Conservation (phyloP, 2,113 vertebrate species). For the Rhombomys opimus region DNA sequence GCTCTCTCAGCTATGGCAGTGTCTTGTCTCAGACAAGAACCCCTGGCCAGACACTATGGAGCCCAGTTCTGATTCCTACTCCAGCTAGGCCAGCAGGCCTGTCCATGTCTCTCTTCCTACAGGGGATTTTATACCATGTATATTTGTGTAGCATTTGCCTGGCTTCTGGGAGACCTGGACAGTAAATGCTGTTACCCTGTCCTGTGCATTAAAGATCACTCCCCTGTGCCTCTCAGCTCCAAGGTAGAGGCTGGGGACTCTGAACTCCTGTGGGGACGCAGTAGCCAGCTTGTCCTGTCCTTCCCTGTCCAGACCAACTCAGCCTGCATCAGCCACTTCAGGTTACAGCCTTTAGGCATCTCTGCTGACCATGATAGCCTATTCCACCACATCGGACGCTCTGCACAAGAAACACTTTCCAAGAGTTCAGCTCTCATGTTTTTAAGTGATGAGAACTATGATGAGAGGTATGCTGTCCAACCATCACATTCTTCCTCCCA, state of each 20-base stretch:
- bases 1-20: rapidly evolving
- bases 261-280: rapidly evolving
- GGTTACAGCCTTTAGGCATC: neutral
- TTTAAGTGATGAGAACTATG: neutral
- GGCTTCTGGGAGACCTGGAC: neutral
- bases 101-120: rapidly evolving
- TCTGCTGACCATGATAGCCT: neutral
- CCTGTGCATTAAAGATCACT: neutral
- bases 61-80: rapidly evolving
- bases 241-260: neutral
- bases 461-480: rapidly evolving
- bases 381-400: neutral
- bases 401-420: too few relatives aligned
- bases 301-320: neutral
- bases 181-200: neutral
- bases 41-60: neutral
- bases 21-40: neutral
- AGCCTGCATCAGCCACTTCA: rapidly evolving
- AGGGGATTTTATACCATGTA: neutral
- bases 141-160: neutral
- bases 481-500: rapidly evolving
- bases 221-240: too few relatives aligned
- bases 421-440: neutral
- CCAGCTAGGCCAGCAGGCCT: neutral
- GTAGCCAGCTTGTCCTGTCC: too few relatives aligned